Percentiles rank a stretch among this genome's conserved stretches.
Conservation (phyloP, 2,888 invertebrate genomes). For the Tuta absoluta region DNA sequence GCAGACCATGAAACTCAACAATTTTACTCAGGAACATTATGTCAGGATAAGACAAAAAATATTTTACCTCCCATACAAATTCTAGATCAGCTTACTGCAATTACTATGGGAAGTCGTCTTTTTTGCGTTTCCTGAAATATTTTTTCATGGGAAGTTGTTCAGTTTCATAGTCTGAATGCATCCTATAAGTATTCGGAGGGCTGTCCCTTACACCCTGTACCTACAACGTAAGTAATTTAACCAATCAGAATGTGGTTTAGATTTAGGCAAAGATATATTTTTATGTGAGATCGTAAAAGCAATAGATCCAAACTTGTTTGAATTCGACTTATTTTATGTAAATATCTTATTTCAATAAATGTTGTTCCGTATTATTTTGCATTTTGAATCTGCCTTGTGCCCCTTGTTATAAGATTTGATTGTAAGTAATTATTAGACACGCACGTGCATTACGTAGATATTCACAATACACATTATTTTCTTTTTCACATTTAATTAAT, state of each 20-base stretch:
- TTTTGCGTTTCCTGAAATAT: too few species aligned
- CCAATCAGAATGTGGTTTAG: constrained; percentile 14
- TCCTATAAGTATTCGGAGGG: too few species aligned
- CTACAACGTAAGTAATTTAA: neutral
- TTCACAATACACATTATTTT: constrained; percentile 31
- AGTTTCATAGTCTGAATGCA: too few species aligned
- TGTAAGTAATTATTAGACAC: neutral
- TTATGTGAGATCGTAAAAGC: neutral
- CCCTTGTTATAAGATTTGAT: neutral
- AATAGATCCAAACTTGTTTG: neutral
- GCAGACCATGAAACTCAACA: too few species aligned
- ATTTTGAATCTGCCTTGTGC: constrained; percentile 40
- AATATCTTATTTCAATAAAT: constrained; percentile 42
- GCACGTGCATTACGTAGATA: constrained; percentile 18
- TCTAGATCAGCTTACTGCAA: too few species aligned
- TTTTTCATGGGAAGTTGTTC: too few species aligned
- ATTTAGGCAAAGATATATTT: constrained; percentile 15
- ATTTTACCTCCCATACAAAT: too few species aligned
- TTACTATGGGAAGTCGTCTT: too few species aligned
- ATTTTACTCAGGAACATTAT: too few species aligned
- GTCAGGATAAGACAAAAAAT: too few species aligned
- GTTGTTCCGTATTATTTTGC: constrained; percentile 39
- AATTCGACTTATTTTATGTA: constrained; percentile 31
- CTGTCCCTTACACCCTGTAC: too few species aligned
- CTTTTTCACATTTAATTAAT: neutral